Conservation (phyloP, 2,113 vertebrate species). For the Chloropsis cyanopogon region DNA sequence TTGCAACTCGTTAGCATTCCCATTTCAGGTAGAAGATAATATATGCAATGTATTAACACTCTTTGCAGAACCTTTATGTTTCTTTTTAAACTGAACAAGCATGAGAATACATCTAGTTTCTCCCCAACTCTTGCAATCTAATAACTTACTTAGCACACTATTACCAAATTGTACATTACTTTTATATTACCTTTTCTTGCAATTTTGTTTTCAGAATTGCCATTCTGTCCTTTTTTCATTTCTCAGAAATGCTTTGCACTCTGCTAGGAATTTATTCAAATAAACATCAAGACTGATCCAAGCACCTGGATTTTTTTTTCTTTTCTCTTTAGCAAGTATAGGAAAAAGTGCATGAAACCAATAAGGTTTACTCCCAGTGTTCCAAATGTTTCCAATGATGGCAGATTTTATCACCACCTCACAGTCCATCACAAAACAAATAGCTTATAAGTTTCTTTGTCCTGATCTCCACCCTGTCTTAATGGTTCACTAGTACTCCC, state of each 20-base stretch:
- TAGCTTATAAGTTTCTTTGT: not conserved
- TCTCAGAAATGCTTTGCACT: conserved; percentile 22
- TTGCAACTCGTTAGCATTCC: conserved; percentile 5
- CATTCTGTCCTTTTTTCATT: conserved; percentile 24
- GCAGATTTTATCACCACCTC: not conserved
- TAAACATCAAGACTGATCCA: not conserved
- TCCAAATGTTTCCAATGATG: not conserved
- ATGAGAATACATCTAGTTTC: conserved; percentile 6
- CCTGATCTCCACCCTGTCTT: not conserved
- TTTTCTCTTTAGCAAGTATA: not conserved
- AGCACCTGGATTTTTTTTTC: not conserved
- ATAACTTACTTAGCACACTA: conserved; percentile 58
- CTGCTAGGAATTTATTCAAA: conserved; percentile 9
- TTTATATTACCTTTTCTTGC: conserved; percentile 44
- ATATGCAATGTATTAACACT: conserved; percentile 54
- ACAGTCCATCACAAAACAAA: not conserved
- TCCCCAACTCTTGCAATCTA: conserved; percentile 44
- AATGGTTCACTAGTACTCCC: not conserved
- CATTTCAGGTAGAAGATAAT: conserved; percentile 60
- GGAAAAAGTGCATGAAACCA: not conserved
- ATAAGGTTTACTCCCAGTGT: not conserved
- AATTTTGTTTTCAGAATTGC: conserved; percentile 61
- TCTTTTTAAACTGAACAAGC: conserved; percentile 50
- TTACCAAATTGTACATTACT: conserved; percentile 37
- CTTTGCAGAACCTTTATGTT: conserved; percentile 30